A percentile compares a stretch with the other conserved stretches of the same genome.
These are phyloP conservation scores for Brachypteracias leptosomus DNA, from an alignment of 2,113 vertebrate genomes.

Conservation along the genomic window DNA sequence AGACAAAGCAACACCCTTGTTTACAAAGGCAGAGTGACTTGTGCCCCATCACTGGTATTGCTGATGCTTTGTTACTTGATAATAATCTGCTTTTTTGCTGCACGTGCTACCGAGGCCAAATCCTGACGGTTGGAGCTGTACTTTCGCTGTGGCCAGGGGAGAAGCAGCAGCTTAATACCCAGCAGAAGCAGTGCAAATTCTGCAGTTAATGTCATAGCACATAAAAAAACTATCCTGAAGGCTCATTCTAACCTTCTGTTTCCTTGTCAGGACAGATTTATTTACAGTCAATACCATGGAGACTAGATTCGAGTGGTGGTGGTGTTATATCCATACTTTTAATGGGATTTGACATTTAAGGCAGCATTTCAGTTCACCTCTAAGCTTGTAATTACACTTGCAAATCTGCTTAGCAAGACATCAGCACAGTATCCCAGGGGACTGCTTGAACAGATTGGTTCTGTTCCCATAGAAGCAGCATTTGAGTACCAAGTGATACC, in stretches of 20 bases:
- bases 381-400: background rate
- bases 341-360: conserved; percentile 8
- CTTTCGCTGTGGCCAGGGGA: background rate
- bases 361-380: conserved; percentile 20
- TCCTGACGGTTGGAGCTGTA: background rate
- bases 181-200: background rate
- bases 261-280: background rate
- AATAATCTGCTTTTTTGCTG: background rate
- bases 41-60: background rate
- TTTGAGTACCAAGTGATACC: background rate
- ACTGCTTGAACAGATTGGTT: background rate
- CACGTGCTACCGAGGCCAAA: background rate
- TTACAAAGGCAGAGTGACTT: background rate
- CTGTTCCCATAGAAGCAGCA: background rate
- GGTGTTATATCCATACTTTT: background rate
- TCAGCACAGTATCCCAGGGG: background rate
- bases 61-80: background rate
- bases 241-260: background rate
- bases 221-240: background rate
- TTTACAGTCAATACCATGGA: background rate
- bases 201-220: background rate
- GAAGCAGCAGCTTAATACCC: background rate
- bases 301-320: background rate
- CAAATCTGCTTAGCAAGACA: conserved; percentile 18
- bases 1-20: background rate